These are phyloP conservation scores for Ameiurus melas DNA, from an alignment of 2,113 vertebrate genomes.

Conservation along the genomic window DNA sequence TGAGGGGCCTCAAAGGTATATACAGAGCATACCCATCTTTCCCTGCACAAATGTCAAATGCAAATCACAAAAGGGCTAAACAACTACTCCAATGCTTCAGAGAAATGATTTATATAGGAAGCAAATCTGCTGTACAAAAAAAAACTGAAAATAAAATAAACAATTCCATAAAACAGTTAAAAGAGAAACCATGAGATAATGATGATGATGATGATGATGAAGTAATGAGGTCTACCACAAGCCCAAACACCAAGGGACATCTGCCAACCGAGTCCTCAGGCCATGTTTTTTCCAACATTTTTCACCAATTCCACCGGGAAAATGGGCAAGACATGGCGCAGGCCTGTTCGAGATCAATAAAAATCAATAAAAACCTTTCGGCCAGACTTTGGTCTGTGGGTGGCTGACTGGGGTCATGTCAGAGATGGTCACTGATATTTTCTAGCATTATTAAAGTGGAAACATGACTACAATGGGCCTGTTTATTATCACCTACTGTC, in stretches of 20 bases:
- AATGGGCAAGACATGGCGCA: conserved; percentile 4
- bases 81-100: conserved; percentile 22
- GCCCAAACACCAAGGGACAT: conserved; percentile 16
- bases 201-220: conserved; percentile 38
- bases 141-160: conserved; percentile 50
- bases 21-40: conserved; percentile 18
- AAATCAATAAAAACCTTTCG: neutral
- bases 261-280: conserved; percentile 24
- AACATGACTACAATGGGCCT: neutral
- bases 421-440: neutral
- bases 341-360: conserved; percentile 16
- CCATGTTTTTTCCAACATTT: conserved; percentile 1
- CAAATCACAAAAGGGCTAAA: conserved; percentile 25
- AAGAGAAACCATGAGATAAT: conserved; percentile 24
- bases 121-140: conserved; percentile 27
- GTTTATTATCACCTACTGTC: neutral
- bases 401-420: neutral
- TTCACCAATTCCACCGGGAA: conserved; percentile 11
- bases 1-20: conserved; percentile 5
- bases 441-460: neutral
- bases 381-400: conserved; percentile 18
- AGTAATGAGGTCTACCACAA: conserved; percentile 47
- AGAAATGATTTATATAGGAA: conserved; percentile 36
- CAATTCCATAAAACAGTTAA: conserved; percentile 39
- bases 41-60: neutral